Base-by-base conservation (phyloP, 2,113 vertebrate species). In the Grantiella picta region DNA sequence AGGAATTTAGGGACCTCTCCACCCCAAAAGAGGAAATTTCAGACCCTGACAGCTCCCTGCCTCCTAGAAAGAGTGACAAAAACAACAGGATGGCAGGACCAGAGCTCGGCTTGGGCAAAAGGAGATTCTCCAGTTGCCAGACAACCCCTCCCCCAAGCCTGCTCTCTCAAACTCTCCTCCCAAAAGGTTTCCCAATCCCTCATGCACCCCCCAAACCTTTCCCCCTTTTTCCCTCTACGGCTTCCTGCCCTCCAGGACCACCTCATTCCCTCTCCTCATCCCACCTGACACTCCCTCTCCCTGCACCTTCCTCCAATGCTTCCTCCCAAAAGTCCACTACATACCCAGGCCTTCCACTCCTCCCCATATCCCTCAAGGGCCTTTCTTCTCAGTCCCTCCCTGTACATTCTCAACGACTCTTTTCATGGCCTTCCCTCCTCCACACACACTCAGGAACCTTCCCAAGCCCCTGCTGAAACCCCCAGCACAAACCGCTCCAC, bases 41-140 rank as follows among this genome's bases (percentile, higher is more conserved):
- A 59, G 72, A 20, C n/a, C 27, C 45, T 4, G 4, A 31, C 47
- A 27, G 70, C 36, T 57, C 66, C 35, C 49, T 50, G 49, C 25
- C 49, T 50, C 49, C 49, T 25, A 50, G 49, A 50, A 27, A 15
- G 49, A 49, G 25, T 15, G 49, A 50, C 49, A 50, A 25, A 50
- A 50, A 50, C 49, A 50, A 50, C 7, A 17, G 35, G 28, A 36
- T 0, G 2, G 40, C 38, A 7, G n/a, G 35, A 69, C 28, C 29
- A 27, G 56, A 64, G 33, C 63, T 7, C 0, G 1, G 45, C 50
- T 31, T 1, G 1, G 49, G 38, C 33, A 9, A 64, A 45, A 40
- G 0, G 1, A 12, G 60, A 0, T 52, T 52, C n/a, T 59, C 56
- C 15, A 10, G 14, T n/a, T 59, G n/a, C n/a, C 56, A 35, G 5